Evolutionary conservation across 1,140 invertebrate genomes (phyloP).

Genomic region (Hyles euphorbiae): DNA sequence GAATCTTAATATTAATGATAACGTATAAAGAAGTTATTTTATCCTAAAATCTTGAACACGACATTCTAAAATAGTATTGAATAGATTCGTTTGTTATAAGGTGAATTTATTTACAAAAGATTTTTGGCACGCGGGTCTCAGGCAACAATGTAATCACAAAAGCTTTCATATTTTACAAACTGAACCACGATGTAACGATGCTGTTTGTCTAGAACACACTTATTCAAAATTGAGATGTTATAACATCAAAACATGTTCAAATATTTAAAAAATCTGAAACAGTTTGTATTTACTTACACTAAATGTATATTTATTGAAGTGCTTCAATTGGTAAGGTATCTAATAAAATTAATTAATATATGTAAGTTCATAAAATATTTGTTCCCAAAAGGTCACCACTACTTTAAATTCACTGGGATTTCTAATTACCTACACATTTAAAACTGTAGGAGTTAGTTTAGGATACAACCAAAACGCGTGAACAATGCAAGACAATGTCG

Average conservation of each 20-base stretch:
- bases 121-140: constrained; percentile 24
- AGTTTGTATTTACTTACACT: too few relatives aligned
- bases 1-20: not conserved
- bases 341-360: not conserved
- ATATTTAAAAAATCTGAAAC: too few relatives aligned
- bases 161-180: too few relatives aligned
- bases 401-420: constrained; percentile 28
- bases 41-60: constrained; percentile 19
- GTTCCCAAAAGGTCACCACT: constrained; percentile 32
- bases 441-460: too few relatives aligned
- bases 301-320: too few relatives aligned
- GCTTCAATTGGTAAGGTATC: too few relatives aligned
- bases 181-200: too few relatives aligned
- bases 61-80: constrained; percentile 9
- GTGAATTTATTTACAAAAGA: constrained; percentile 17
- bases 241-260: too few relatives aligned
- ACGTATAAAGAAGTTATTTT: constrained; percentile 3
- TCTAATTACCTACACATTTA: constrained; percentile 10
- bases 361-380: constrained; percentile 16
- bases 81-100: constrained; percentile 7
- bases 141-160: not conserved
- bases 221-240: not conserved
- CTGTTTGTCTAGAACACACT: not conserved
- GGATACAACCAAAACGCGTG: too few relatives aligned
- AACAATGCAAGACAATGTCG: too few relatives aligned